A percentile compares a stretch with the other conserved stretches of the same genome.
Evolutionary conservation across 2,888 invertebrate genomes (phyloP).

Genomic region (Andrena bicolor): DNA sequence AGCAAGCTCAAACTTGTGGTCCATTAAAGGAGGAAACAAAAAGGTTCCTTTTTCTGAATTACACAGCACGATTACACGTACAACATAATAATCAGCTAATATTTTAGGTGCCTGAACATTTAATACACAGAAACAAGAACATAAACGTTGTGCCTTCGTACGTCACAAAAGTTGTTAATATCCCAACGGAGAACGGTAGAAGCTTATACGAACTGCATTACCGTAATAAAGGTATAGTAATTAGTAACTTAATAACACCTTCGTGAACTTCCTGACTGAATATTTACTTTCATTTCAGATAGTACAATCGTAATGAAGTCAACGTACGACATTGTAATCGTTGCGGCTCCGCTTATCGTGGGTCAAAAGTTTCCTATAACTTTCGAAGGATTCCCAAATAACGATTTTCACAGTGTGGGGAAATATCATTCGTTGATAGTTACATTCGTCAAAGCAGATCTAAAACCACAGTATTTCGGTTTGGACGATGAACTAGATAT

Average conservation of each 20-base stretch:
- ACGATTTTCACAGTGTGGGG: constrained; percentile 80
- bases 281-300: constrained; percentile 70
- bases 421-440: constrained; percentile 86
- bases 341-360: constrained; percentile 86
- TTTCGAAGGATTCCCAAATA: constrained; percentile 84
- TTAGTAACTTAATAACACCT: not conserved
- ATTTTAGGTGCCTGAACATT: constrained; percentile 79
- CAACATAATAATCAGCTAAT: constrained; percentile 16
- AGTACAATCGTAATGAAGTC: constrained; percentile 66
- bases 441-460: constrained; percentile 86
- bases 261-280: not conserved
- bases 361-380: constrained; percentile 84
- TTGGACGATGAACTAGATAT: constrained; percentile 79
- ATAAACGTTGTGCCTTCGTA: constrained; percentile 71
- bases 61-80: not conserved
- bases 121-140: constrained; percentile 76
- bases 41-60: constrained; percentile 76
- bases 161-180: constrained; percentile 76
- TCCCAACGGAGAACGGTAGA: constrained; percentile 44
- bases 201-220: constrained; percentile 77
- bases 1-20: constrained; percentile 86
- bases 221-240: constrained; percentile 67
- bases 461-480: constrained; percentile 85
- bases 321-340: constrained; percentile 87
- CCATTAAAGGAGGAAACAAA: constrained; percentile 88